phyloP scores from a whole-genome alignment of 2,113 vertebrate species.

The Arothron firmamentum region DNA sequence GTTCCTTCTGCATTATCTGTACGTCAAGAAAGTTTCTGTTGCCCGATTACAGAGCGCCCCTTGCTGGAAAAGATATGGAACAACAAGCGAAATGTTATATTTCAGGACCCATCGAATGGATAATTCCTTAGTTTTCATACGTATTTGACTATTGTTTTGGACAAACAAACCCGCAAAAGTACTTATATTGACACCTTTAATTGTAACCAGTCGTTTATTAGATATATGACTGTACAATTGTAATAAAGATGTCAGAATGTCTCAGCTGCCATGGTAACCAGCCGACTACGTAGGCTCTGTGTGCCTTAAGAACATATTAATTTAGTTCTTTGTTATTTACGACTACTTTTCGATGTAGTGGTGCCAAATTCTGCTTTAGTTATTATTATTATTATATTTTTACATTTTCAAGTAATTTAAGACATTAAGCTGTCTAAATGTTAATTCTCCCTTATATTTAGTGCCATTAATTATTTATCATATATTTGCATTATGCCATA shows the following conservation, averaged over 20 bases:
- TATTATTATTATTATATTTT: no score
- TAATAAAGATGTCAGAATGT: neutral
- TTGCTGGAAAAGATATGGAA: slow-evolving; percentile 36
- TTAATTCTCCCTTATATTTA: no score
- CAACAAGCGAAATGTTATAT: neutral
- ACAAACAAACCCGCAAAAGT: neutral
- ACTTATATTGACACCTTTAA: neutral
- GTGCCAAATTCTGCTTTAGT: no score
- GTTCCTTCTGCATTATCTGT: no score
- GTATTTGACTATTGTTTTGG: neutral
- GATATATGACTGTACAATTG: neutral
- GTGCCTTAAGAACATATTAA: no score
- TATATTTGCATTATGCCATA: neutral
- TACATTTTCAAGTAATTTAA: no score
- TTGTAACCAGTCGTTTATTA: neutral
- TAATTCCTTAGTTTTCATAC: neutral
- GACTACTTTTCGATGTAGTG: no score
- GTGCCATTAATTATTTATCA: no score
- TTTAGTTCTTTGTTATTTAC: no score
- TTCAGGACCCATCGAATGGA: neutral
- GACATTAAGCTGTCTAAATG: no score
- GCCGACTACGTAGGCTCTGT: no score
- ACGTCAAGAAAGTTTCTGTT: no score
- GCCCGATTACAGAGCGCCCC: slow-evolving; percentile 6
- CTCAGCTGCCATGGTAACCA: neutral